Evolutionary conservation across 2,113 vertebrate genomes (phyloP).

Genomic region (Platanista minor): DNA sequence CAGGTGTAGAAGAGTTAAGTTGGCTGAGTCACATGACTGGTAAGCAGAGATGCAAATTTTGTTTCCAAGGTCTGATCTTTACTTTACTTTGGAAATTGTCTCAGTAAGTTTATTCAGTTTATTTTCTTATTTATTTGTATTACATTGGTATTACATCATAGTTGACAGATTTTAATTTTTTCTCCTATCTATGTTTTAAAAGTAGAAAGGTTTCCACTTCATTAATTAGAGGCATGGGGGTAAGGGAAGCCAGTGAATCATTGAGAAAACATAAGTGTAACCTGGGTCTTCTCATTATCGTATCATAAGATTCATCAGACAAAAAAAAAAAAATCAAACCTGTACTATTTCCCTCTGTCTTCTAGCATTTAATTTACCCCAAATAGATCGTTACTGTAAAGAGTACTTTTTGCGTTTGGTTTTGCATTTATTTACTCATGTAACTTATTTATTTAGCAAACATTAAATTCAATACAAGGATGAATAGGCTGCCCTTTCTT

Average conservation of each 20-base stretch:
- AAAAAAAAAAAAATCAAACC: background rate
- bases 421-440: background rate
- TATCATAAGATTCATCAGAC: background rate
- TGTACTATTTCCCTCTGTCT: background rate
- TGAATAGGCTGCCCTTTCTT: background rate
- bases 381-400: background rate
- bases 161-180: background rate
- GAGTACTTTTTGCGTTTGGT: background rate
- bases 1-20: background rate
- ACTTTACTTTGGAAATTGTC: background rate
- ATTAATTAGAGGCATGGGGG: background rate
- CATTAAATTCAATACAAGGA: background rate
- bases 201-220: background rate
- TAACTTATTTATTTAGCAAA: background rate
- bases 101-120: background rate
- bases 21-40: background rate
- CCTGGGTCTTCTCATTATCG: background rate
- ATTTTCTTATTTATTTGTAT: background rate
- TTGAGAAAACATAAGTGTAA: constrained; percentile 22
- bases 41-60: background rate
- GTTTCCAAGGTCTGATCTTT: background rate
- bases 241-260: background rate
- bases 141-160: background rate
- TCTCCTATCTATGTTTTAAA: background rate
- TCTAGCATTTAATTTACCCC: background rate